Conservation (phyloP, 2,797 vertebrate genomes). For the Anguilla anguilla region DNA sequence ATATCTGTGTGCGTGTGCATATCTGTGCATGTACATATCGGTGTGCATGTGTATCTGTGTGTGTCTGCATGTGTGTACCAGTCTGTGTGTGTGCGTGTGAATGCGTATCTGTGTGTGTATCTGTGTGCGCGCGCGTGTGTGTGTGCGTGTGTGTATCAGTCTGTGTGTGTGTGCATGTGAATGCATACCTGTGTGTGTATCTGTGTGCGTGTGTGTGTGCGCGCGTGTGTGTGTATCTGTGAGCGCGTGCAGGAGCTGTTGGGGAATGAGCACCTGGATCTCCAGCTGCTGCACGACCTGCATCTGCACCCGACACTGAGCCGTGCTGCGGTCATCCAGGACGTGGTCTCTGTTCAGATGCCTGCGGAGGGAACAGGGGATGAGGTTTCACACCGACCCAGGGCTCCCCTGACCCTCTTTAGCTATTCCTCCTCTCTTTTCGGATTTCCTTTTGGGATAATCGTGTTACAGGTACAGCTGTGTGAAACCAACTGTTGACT, state of each 20-base stretch:
- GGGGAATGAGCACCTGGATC: conserved; percentile 83
- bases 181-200: conserved; percentile 25
- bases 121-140: background rate
- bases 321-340: conserved; percentile 96
- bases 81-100: conserved; percentile 11
- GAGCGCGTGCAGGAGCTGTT: background rate
- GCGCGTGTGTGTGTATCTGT: too few species aligned
- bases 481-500: background rate
- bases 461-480: background rate
- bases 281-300: conserved; percentile 99
- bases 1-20: background rate
- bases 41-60: conserved; percentile 52
- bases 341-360: conserved; percentile 98
- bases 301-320: conserved; percentile 98
- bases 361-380: conserved; percentile 61
- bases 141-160: background rate
- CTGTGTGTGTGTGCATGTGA: background rate
- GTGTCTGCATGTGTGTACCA: conserved; percentile 28
- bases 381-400: background rate
- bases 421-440: background rate
- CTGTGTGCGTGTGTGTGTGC: background rate
- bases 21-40: background rate
- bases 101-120: conserved; percentile 2
- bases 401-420: background rate
- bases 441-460: background rate